Conservation (phyloP, 2,113 vertebrate genomes). For the Siniperca chuatsi region DNA sequence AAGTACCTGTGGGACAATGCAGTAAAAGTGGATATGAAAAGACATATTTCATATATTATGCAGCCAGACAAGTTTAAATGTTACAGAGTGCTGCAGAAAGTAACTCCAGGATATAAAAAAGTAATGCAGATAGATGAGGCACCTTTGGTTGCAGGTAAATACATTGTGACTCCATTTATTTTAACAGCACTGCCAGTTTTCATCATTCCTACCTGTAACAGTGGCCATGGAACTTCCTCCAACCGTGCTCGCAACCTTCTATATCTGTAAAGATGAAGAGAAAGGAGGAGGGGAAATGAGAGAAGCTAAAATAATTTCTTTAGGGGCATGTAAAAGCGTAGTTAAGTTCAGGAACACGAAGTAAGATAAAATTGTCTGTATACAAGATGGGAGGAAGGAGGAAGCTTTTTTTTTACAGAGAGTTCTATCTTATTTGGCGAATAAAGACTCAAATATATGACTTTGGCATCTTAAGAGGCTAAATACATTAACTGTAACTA, state of each 20-base stretch:
- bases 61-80: slow-evolving; percentile 36
- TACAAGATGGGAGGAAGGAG: neutral
- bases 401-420: neutral
- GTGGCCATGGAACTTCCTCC: slow-evolving; percentile 98
- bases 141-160: slow-evolving; percentile 23
- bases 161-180: slow-evolving; percentile 7
- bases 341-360: neutral
- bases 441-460: slow-evolving; percentile 55
- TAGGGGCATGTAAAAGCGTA: neutral
- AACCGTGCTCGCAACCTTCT: slow-evolving; percentile 93
- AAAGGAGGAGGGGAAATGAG: slow-evolving; percentile 23
- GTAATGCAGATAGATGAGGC: slow-evolving; percentile 38
- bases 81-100: slow-evolving; percentile 17
- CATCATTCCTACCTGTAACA: slow-evolving; percentile 88
- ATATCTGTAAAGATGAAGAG: slow-evolving; percentile 85
- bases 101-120: slow-evolving; percentile 21
- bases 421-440: slow-evolving; percentile 43
- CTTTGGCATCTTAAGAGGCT: slow-evolving; percentile 46
- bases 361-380: slow-evolving; percentile 34
- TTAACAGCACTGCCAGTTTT: neutral
- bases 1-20: slow-evolving; percentile 82
- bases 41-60: slow-evolving; percentile 42
- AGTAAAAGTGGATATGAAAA: slow-evolving; percentile 40
- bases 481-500: slow-evolving; percentile 59
- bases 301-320: slow-evolving; percentile 1